phyloP scores from a whole-genome alignment of 2,888 invertebrate species.

The Enoplolaimus lenunculus region DNA sequence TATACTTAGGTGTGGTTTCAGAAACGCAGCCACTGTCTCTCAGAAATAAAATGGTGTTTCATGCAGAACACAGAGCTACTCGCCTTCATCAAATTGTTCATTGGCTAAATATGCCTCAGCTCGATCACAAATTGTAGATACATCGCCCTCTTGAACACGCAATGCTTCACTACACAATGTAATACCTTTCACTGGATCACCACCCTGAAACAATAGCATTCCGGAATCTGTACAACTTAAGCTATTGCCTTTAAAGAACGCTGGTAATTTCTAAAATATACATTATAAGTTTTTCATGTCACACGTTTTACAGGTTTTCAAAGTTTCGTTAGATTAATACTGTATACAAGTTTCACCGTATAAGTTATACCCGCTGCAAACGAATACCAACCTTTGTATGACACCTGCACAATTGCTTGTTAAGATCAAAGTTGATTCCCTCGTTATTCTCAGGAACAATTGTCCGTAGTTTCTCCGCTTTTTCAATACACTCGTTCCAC shows the following conservation, averaged over 20 bases:
- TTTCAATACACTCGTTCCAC: conserved; percentile 54
- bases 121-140: conserved; percentile 67
- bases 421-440: conserved; percentile 48
- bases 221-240: too few species aligned
- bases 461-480: conserved; percentile 52
- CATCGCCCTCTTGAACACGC: conserved; percentile 54
- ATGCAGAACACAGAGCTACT: too few species aligned
- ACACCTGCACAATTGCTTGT: conserved; percentile 66
- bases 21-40: too few species aligned
- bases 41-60: too few species aligned
- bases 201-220: conserved; percentile 50
- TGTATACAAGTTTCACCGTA: too few species aligned
- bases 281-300: too few species aligned
- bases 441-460: conserved; percentile 47
- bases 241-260: too few species aligned
- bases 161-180: conserved; percentile 64
- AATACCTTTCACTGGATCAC: conserved; percentile 59
- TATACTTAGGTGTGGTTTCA: too few species aligned
- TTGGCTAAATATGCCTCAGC: conserved; percentile 76
- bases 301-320: too few species aligned
- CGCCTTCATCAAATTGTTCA: conserved; percentile 76
- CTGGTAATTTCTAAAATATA: too few species aligned
- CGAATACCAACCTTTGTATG: conserved; percentile 42
- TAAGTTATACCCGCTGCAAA: too few species aligned
- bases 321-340: too few species aligned